Conservation (phyloP, 2,113 vertebrate species). For the Illadopsis cleaveri region DNA sequence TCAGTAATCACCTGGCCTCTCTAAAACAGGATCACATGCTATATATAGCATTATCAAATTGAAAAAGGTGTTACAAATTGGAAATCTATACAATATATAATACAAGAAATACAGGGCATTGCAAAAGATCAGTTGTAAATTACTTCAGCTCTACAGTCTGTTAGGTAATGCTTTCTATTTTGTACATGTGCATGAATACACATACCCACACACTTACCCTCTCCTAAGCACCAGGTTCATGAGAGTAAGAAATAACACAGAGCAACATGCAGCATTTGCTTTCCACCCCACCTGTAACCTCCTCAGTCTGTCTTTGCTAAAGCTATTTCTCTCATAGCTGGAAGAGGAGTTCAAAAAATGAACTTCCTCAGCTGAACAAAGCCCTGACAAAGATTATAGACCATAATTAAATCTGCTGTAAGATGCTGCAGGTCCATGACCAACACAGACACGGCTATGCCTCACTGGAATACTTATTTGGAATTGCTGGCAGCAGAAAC, state of each 20-base stretch:
- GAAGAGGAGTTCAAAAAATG: neutral
- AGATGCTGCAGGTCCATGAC: neutral
- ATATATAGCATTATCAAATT: neutral
- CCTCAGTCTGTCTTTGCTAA: neutral
- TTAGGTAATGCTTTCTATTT: neutral
- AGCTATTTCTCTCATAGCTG: neutral
- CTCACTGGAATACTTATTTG: neutral
- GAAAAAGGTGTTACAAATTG: constrained; percentile 15
- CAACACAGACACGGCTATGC: neutral
- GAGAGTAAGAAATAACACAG: neutral
- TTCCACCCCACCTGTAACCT: neutral
- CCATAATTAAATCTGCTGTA: neutral
- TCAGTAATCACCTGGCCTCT: neutral
- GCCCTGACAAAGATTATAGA: neutral
- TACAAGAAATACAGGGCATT: neutral
- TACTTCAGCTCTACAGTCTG: neutral
- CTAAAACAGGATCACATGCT: neutral
- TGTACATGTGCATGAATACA: neutral
- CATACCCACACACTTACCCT: neutral
- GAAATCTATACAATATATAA: constrained; percentile 25
- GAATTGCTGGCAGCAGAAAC: neutral
- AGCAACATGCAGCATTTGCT: neutral
- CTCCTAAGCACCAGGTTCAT: neutral
- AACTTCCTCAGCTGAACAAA: neutral
- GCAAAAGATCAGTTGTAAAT: neutral